Evolutionary conservation across 2,113 vertebrate genomes (phyloP).

Genomic region (Felis catus): DNA sequence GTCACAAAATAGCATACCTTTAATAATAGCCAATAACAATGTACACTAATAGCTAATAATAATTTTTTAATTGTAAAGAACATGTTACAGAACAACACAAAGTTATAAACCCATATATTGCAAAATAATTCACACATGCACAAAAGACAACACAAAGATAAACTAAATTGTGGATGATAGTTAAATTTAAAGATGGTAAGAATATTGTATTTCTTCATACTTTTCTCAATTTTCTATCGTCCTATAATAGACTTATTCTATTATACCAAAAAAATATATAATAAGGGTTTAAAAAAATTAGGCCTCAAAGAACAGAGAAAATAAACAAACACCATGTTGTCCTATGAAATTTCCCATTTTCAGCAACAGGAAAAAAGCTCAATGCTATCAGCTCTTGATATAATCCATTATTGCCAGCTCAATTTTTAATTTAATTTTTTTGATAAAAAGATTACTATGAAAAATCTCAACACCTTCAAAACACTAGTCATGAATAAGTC

Average conservation of each 20-base stretch:
- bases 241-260: not conserved
- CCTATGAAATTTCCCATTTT: not conserved
- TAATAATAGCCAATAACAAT: not conserved
- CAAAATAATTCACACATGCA: not conserved
- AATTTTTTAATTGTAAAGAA: not conserved
- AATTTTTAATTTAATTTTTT: not conserved
- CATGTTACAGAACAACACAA: not conserved
- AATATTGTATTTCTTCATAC: not conserved
- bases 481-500: not conserved
- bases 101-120: not conserved
- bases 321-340: not conserved
- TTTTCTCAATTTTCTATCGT: not conserved
- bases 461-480: not conserved
- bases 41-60: not conserved
- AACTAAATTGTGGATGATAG: not conserved
- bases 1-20: not conserved
- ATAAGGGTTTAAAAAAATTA: not conserved
- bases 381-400: not conserved
- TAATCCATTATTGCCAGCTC: not conserved
- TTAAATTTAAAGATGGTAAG: not conserved
- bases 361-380: not conserved
- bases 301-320: not conserved
- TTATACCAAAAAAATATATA: not conserved
- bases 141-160: not conserved
- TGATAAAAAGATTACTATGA: not conserved